Evolutionary conservation across 2,888 invertebrate genomes (phyloP).

Genomic region (Meta bourneti): DNA sequence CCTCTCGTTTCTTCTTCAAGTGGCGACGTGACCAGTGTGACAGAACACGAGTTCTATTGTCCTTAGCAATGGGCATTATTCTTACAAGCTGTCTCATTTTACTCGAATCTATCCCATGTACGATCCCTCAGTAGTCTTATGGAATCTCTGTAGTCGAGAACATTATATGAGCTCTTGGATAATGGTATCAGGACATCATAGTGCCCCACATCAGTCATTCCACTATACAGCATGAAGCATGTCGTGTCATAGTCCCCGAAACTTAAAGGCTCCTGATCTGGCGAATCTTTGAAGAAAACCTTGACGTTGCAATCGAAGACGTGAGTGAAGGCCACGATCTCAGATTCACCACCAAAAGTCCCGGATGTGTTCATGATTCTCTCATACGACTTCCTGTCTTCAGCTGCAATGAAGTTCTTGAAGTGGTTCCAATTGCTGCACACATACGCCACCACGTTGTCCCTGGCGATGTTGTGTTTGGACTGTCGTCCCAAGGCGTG

Average conservation of each 20-base stretch:
- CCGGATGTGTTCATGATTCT: neutral
- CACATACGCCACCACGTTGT: neutral
- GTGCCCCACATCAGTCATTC: neutral
- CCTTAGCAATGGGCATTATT: no score
- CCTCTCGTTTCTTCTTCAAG: no score
- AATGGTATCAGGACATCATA: slow-evolving; percentile 24
- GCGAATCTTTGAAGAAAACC: neutral
- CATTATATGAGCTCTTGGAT: neutral
- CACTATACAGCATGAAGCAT: slow-evolving; percentile 32
- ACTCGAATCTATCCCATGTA: no score
- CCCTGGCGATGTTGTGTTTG: neutral
- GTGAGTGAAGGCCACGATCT: slow-evolving; percentile 30
- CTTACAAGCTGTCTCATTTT: no score
- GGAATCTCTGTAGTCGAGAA: neutral
- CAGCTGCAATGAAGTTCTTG: neutral
- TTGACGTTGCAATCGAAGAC: neutral
- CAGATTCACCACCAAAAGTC: slow-evolving; percentile 16
- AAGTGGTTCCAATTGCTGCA: neutral
- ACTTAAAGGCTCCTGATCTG: neutral
- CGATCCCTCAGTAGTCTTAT: neutral
- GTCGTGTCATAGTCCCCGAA: neutral
- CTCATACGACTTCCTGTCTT: neutral
- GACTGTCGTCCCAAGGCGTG: neutral
- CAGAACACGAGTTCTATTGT: no score
- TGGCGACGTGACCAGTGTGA: no score